These are phyloP conservation scores for Chorisops tibialis DNA, from an alignment of 2,888 invertebrate genomes.

Conservation along the genomic window DNA sequence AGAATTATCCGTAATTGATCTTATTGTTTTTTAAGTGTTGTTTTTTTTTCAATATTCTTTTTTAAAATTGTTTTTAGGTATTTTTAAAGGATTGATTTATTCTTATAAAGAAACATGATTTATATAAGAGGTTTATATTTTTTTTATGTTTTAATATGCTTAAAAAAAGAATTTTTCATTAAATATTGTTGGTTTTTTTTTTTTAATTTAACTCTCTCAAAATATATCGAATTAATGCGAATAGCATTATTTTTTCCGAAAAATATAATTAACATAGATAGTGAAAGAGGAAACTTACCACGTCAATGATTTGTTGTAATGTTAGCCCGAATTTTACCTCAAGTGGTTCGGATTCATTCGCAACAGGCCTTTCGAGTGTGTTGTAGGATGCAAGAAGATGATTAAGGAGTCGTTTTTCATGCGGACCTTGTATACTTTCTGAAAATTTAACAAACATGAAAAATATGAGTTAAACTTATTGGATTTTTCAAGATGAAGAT, in stretches of 20 bases:
- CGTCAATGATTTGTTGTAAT: conserved; percentile 89
- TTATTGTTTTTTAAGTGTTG: conserved; percentile 27
- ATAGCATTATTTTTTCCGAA: neutral
- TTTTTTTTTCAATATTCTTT: conserved; percentile 26
- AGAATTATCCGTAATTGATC: conserved; percentile 30
- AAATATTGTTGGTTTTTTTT: neutral
- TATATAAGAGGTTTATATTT: neutral
- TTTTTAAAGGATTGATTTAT: neutral
- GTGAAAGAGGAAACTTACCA: conserved; percentile 65
- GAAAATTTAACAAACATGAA: conserved; percentile 45
- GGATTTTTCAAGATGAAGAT: no score
- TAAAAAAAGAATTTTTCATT: neutral
- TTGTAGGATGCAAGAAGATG: conserved; percentile 79
- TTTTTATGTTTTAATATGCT: neutral
- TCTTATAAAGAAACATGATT: neutral
- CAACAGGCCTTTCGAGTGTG: conserved; percentile 85
- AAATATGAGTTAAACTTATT: no score
- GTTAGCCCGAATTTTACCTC: conserved; percentile 90
- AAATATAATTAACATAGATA: neutral
- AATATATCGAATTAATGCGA: neutral
- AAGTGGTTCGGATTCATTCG: conserved; percentile 86
- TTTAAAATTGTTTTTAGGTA: conserved; percentile 23
- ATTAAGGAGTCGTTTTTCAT: conserved; percentile 84
- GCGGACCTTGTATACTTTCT: conserved; percentile 86
- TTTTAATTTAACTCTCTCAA: no score